phyloP scores from a whole-genome alignment of 2,797 vertebrate species.

The Xenops minutus region DNA sequence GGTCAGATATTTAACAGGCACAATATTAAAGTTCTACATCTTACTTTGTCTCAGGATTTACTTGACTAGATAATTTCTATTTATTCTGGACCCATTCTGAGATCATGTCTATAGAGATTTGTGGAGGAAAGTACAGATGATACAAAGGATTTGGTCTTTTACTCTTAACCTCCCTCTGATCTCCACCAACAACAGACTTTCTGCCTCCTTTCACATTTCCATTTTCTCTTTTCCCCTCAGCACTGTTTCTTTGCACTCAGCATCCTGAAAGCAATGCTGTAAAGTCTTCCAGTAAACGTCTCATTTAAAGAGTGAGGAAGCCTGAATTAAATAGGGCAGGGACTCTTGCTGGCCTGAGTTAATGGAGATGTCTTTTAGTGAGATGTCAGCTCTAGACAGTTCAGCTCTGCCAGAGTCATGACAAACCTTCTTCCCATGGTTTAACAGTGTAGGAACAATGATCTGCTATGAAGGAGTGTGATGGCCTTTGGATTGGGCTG shows the following conservation, averaged over 20 bases:
- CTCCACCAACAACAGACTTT: neutral
- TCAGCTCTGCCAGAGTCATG: constrained; percentile 1
- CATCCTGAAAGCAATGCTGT: constrained; percentile 20
- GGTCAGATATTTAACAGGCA: neutral
- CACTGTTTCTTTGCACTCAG: constrained; percentile 34
- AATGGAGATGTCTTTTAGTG: constrained; percentile 61
- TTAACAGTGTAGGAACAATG: neutral
- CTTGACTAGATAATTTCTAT: neutral
- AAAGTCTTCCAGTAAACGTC: constrained; percentile 62
- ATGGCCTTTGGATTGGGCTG: neutral
- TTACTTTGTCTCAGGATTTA: neutral
- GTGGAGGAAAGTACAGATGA: neutral
- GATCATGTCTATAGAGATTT: neutral
- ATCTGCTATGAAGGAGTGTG: neutral
- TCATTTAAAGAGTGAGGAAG: constrained; percentile 50
- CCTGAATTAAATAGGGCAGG: constrained; percentile 61
- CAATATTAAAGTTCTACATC: constrained; percentile 1
- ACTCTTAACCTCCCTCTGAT: neutral
- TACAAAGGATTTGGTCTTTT: neutral
- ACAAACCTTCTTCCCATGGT: neutral
- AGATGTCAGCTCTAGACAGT: constrained; percentile 47
- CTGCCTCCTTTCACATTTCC: constrained; percentile 15
- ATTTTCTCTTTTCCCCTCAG: neutral
- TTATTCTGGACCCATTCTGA: neutral
- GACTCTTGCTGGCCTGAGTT: constrained; percentile 10